These are phyloP conservation scores for Sebastes minor DNA, from an alignment of 2,797 vertebrate species.

Conservation along the genomic window DNA sequence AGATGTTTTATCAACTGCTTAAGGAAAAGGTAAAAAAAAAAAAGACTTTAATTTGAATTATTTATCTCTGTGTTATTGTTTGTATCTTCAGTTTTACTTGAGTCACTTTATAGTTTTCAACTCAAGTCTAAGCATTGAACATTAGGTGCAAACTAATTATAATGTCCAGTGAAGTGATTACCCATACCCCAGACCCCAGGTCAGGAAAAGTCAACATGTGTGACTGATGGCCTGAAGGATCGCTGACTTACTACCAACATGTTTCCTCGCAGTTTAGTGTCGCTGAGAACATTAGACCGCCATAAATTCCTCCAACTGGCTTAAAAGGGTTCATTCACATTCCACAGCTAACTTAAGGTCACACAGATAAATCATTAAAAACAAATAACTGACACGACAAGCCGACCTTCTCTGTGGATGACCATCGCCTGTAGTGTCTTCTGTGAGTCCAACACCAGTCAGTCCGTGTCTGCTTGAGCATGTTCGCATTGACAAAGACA, in stretches of 20 bases:
- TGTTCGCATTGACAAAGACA: background rate
- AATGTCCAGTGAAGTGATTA: background rate
- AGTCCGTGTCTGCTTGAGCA: background rate
- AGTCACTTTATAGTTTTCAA: background rate
- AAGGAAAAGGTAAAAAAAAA: too few species aligned
- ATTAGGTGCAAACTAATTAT: background rate
- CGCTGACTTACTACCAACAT: slow-evolving; percentile 14
- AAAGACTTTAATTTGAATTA: background rate
- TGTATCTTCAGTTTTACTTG: background rate
- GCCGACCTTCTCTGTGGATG: background rate
- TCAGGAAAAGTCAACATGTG: slow-evolving; percentile 12
- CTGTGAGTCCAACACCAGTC: background rate
- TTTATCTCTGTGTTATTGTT: background rate
- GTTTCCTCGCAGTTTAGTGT: slow-evolving; percentile 29
- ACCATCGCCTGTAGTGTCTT: background rate
- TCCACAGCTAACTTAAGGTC: slow-evolving; percentile 30
- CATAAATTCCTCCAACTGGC: slow-evolving; percentile 46
- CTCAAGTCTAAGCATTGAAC: background rate
- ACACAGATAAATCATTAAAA: slow-evolving; percentile 39
- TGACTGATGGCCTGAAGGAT: background rate
- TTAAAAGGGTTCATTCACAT: slow-evolving; percentile 36
- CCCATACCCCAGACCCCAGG: background rate
- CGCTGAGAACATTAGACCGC: background rate
- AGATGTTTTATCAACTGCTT: background rate
- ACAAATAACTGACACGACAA: slow-evolving; percentile 10